Conservation (phyloP, 2,888 invertebrate species). For the Cetonia aurata region DNA sequence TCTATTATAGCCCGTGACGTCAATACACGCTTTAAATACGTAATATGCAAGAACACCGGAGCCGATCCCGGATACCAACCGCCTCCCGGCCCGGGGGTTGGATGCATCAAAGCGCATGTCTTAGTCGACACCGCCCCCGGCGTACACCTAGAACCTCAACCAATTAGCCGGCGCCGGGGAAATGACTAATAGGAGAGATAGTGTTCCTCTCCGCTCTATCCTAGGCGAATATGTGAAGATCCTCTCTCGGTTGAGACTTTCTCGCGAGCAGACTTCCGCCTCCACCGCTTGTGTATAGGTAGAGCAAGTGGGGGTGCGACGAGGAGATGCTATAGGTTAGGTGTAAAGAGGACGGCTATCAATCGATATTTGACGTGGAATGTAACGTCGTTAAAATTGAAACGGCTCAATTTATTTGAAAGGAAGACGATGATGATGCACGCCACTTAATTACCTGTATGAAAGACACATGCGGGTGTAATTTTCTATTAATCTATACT, state of each 20-base stretch:
- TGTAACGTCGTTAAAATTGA: constrained; percentile 27
- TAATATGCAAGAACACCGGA: constrained; percentile 46
- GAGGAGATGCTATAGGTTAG: neutral
- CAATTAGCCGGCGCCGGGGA: constrained; percentile 62
- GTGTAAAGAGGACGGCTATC: constrained; percentile 16
- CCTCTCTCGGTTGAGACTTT: constrained; percentile 13
- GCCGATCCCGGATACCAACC: constrained; percentile 62
- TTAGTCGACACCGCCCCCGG: constrained; percentile 63
- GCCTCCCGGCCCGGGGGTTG: constrained; percentile 57
- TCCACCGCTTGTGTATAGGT: neutral
- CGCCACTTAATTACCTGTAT: neutral
- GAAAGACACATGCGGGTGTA: constrained; percentile 8
- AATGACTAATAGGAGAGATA: constrained; percentile 52
- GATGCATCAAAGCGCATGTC: constrained; percentile 61
- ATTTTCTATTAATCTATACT: neutral
- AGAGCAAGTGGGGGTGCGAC: constrained; percentile 1
- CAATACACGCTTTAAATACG: constrained; percentile 46
- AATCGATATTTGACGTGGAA: constrained; percentile 28
- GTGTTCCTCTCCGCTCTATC: constrained; percentile 15
- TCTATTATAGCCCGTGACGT: constrained; percentile 36
- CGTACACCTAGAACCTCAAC: constrained; percentile 65
- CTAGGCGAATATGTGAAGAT: constrained; percentile 33
- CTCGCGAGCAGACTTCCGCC: constrained; percentile 27
- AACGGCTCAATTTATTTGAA: constrained; percentile 31
- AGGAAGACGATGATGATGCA: constrained; percentile 13